These are phyloP conservation scores for Drosophila sproati DNA, from an alignment of 1,140 invertebrate species.

Conservation along the genomic window DNA sequence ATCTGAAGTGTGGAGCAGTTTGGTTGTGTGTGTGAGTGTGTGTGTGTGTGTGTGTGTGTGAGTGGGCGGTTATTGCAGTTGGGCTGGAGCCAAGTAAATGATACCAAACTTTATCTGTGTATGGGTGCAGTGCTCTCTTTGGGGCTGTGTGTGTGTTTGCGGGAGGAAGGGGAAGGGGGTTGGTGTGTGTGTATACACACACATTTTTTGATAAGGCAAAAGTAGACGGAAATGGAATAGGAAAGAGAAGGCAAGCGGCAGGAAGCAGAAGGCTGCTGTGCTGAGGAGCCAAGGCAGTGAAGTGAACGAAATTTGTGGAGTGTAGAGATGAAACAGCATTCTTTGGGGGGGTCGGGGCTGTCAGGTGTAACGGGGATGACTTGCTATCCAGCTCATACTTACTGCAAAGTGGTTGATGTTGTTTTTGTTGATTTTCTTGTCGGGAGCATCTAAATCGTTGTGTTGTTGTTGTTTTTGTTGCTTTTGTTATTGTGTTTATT, in stretches of 20 bases:
- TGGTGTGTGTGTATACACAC: constrained; percentile 48
- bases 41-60: constrained; percentile 26
- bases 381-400: constrained; percentile 59
- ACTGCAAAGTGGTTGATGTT: constrained; percentile 64
- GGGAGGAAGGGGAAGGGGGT: background rate
- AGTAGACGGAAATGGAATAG: constrained; percentile 74
- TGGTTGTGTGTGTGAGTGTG: constrained; percentile 13
- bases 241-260: constrained; percentile 40
- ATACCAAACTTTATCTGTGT: constrained; percentile 61
- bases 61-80: constrained; percentile 45
- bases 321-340: constrained; percentile 38
- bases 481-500: constrained; percentile 8
- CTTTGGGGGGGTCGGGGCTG: constrained; percentile 9
- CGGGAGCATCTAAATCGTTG: constrained; percentile 20
- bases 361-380: constrained; percentile 53
- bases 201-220: constrained; percentile 78
- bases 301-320: constrained; percentile 72
- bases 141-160: constrained; percentile 9
- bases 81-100: constrained; percentile 59
- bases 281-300: constrained; percentile 50
- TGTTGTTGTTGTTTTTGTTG: constrained; percentile 25
- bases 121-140: constrained; percentile 45
- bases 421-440: constrained; percentile 23
- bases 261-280: constrained; percentile 25
- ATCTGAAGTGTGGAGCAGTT: constrained; percentile 17